Evolutionary conservation across 2,888 invertebrate species (phyloP).

Genomic region (Hipparchia semele): DNA sequence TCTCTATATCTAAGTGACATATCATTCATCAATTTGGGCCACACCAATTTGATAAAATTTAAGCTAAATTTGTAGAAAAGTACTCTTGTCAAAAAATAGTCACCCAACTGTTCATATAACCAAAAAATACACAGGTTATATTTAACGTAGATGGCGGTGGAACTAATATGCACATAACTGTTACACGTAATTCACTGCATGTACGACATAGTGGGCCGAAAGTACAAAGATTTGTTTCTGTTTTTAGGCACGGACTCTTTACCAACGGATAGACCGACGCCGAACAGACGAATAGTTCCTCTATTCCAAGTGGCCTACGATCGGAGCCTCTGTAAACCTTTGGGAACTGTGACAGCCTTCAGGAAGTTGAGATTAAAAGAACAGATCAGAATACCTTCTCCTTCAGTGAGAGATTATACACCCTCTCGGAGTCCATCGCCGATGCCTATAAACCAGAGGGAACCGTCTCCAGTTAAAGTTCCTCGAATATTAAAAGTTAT

Average conservation of each 20-base stretch:
- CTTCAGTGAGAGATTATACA: conserved; percentile 41
- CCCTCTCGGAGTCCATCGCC: conserved; percentile 66
- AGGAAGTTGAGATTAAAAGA: conserved; percentile 52
- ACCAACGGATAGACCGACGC: conserved; percentile 49
- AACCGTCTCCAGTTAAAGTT: conserved; percentile 37
- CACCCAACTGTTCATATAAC: neutral
- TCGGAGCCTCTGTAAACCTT: conserved; percentile 71
- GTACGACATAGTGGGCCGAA: conserved; percentile 43
- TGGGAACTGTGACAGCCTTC: conserved; percentile 71
- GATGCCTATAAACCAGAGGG: conserved; percentile 43
- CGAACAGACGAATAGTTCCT: conserved; percentile 63
- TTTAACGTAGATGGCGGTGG: conserved; percentile 28
- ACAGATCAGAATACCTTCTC: conserved; percentile 36
- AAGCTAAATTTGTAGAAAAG: neutral
- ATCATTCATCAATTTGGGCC: neutral
- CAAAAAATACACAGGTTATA: neutral
- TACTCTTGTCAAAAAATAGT: neutral
- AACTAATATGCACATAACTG: conserved; percentile 40
- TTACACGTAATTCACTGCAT: conserved; percentile 42
- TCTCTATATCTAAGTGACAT: neutral
- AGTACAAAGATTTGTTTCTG: conserved; percentile 57
- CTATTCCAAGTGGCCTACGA: conserved; percentile 78
- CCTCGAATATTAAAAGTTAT: conserved; percentile 11
- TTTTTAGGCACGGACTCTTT: conserved; percentile 70
- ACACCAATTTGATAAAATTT: neutral